phyloP scores from a whole-genome alignment of 2,797 vertebrate genomes.

The Lemur catta region DNA sequence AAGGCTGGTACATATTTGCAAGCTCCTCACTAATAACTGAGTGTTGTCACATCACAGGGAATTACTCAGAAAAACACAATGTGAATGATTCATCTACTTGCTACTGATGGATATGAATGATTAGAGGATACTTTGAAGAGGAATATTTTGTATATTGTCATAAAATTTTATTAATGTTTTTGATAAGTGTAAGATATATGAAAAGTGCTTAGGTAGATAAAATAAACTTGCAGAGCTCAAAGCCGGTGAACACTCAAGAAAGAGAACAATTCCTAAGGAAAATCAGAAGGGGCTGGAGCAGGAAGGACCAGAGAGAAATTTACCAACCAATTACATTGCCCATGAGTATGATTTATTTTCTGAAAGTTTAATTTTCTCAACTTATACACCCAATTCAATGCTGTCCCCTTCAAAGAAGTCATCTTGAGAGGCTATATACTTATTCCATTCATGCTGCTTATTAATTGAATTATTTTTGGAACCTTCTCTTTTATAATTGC shows the following conservation, averaged over 20 bases:
- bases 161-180: background rate
- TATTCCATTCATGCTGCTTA: background rate
- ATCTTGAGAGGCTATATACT: background rate
- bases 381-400: background rate
- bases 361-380: slow-evolving; percentile 22
- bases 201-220: background rate
- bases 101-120: background rate
- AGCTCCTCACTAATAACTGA: background rate
- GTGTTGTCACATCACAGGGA: background rate
- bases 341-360: background rate
- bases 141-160: background rate
- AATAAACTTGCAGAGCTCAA: background rate
- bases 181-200: background rate
- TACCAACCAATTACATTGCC: background rate
- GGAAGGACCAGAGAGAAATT: background rate
- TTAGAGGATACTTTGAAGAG: slow-evolving; percentile 12
- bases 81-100: slow-evolving; percentile 32
- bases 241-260: background rate
- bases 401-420: background rate
- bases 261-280: background rate
- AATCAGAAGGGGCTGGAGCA: background rate
- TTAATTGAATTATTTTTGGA: slow-evolving; percentile 30
- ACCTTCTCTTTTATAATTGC: slow-evolving; percentile 43
- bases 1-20: background rate
- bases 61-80: slow-evolving; percentile 44